phyloP scores from a whole-genome alignment of 2,888 invertebrate genomes.

The Byasa hedistus region DNA sequence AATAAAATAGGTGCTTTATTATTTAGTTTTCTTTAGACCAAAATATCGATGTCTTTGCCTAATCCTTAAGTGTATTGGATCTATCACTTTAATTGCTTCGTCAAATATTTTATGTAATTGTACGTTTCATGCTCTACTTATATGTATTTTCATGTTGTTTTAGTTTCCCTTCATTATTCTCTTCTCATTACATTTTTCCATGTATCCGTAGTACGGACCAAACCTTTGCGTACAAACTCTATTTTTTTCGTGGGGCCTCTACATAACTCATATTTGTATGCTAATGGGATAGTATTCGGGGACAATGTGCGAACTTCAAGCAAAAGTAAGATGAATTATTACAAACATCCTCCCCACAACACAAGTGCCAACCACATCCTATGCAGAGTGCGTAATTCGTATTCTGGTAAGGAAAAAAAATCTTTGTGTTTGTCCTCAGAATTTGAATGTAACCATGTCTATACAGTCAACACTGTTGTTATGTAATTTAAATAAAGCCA shows the following conservation, averaged over 20 bases:
- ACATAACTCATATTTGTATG: conserved; percentile 29
- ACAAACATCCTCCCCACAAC: conserved; percentile 23
- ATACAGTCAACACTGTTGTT: neutral
- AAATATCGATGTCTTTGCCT: too few relatives aligned
- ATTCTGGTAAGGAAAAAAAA: conserved; percentile 18
- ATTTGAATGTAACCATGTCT: conserved; percentile 15
- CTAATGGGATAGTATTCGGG: conserved; percentile 24
- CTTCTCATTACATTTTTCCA: neutral
- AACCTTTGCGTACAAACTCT: conserved; percentile 11
- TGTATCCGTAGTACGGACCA: conserved; percentile 1
- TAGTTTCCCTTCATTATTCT: neutral
- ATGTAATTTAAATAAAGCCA: neutral
- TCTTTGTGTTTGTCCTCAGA: conserved; percentile 5
- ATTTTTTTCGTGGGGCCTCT: conserved; percentile 18
- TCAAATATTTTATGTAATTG: too few relatives aligned
- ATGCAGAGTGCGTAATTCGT: conserved; percentile 29
- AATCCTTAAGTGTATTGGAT: too few relatives aligned
- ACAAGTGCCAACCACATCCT: conserved; percentile 25
- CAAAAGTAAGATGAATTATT: conserved; percentile 30
- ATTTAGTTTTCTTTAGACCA: too few relatives aligned
- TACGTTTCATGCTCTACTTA: too few relatives aligned
- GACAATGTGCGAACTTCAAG: conserved; percentile 30
- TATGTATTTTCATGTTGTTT: neutral
- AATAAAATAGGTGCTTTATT: too few relatives aligned
- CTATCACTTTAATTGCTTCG: too few relatives aligned